Base-by-base conservation (phyloP, 2,797 vertebrate genomes). In the Ataeniobius toweri region DNA sequence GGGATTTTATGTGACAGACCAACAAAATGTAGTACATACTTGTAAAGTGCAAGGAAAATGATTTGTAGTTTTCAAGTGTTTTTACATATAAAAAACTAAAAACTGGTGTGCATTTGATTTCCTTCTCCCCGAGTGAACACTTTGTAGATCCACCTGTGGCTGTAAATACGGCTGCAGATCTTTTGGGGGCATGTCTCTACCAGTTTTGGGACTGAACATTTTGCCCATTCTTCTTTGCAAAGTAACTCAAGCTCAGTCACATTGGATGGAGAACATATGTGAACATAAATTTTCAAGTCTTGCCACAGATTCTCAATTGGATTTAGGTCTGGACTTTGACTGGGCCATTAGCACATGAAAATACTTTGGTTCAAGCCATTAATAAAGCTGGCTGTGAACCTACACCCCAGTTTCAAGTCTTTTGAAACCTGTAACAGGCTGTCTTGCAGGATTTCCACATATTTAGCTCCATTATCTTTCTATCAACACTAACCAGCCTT, bases 251-350 rank as follows among this genome's bases (percentile, higher is more conserved):
- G 5, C 13, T 31, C 58, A 59, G 31, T 67, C 31, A 22, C 3
- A 39, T 9, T 36, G 28, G 28, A 63, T 36, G 28, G 59, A 20
- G 6, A 63, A 2, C 63, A 10, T 56, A 6, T 55, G 8, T 5
- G n/a, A 59, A 28, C 10, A 59, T 26, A 4, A 28, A 28, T 12
- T 59, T 59, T 59, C 12, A 59, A 26, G 58, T 26, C 4, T 26
- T 59, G 26, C 26, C 26, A 26, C 16, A 14, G 26, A 59, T 28
- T 26, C 2, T 26, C 26, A 59, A 59, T 13, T 14, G n/a, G 10
- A 59, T 59, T 26, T 59, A 59, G 58, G 58, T 59, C 58, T 58
- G 12, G 58, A 59, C 58, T 68, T 68, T 68, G 39, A 68, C 39
- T n/a, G 10, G 39, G 22, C 22, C 39, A 44, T 46, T 10, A 24